phyloP scores from a whole-genome alignment of 2,888 invertebrate genomes.

The Brenthis ino region DNA sequence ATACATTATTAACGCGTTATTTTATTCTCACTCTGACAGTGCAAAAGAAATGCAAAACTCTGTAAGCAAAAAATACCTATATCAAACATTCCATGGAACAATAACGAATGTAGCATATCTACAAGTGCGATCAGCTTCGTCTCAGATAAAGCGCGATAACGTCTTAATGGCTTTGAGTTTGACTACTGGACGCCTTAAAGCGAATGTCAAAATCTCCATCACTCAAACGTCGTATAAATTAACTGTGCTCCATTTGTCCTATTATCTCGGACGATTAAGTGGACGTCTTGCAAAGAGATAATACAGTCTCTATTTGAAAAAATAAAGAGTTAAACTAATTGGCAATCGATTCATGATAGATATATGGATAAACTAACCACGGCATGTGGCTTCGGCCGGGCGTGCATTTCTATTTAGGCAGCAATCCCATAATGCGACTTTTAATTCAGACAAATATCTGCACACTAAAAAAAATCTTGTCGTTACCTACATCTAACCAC shows the following conservation, averaged over 20 bases:
- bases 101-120: slow-evolving; percentile 43
- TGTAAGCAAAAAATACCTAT: slow-evolving; percentile 17
- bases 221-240: slow-evolving; percentile 44
- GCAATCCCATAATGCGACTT: no score
- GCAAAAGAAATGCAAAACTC: slow-evolving; percentile 29
- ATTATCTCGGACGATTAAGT: slow-evolving; percentile 36
- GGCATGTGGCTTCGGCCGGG: no score
- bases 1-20: slow-evolving; percentile 9
- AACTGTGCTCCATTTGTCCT: slow-evolving; percentile 30
- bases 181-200: slow-evolving; percentile 46
- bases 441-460: no score
- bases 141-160: slow-evolving; percentile 55
- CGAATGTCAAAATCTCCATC: slow-evolving; percentile 44
- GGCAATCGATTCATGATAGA: no score
- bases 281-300: slow-evolving; percentile 30
- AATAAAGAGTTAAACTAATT: neutral
- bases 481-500: no score
- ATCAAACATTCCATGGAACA: slow-evolving; percentile 26
- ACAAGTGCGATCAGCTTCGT: slow-evolving; percentile 45
- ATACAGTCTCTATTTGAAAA: slow-evolving; percentile 29
- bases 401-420: no score
- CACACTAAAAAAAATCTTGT: no score
- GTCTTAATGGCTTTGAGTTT: slow-evolving; percentile 52
- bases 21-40: slow-evolving; percentile 2
- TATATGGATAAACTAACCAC: no score